These are phyloP conservation scores for Yponomeuta malinellus DNA, from an alignment of 2,888 invertebrate species.

Conservation along the genomic window DNA sequence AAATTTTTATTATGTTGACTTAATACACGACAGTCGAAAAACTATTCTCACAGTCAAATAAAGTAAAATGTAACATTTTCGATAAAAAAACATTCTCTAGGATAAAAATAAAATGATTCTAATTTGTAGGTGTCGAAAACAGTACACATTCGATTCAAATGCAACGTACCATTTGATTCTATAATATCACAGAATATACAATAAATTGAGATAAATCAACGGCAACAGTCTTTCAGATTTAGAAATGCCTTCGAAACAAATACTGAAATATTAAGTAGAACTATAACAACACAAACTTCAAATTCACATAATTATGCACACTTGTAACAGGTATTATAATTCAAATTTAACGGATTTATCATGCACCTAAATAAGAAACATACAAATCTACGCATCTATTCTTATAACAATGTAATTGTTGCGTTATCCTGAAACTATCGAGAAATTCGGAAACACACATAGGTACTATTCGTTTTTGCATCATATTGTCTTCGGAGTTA, in stretches of 20 bases:
- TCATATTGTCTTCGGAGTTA: conserved; percentile 39
- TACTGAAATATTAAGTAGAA: conserved; percentile 5
- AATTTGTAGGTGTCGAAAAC: background rate
- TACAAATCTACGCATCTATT: conserved; percentile 14
- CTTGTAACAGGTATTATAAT: background rate
- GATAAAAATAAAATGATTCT: background rate
- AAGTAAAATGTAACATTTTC: background rate
- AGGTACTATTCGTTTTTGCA: conserved; percentile 30
- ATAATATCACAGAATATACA: conserved; percentile 46
- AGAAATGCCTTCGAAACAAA: conserved; percentile 20
- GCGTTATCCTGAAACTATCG: conserved; percentile 40
- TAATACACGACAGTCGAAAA: background rate
- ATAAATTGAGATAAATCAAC: conserved; percentile 30
- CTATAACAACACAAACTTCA: background rate
- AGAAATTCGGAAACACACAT: conserved; percentile 30
- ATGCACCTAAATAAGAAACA: background rate
- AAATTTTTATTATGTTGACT: too few species aligned
- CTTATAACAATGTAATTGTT: conserved; percentile 31
- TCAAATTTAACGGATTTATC: background rate
- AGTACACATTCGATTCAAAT: background rate
- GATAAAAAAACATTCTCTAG: background rate
- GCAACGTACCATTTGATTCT: conserved; percentile 18
- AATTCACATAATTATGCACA: background rate
- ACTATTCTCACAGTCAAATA: background rate
- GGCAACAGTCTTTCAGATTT: conserved; percentile 34